phyloP scores from a whole-genome alignment of 1,140 invertebrate genomes.

The Lordiphosa mommai region DNA sequence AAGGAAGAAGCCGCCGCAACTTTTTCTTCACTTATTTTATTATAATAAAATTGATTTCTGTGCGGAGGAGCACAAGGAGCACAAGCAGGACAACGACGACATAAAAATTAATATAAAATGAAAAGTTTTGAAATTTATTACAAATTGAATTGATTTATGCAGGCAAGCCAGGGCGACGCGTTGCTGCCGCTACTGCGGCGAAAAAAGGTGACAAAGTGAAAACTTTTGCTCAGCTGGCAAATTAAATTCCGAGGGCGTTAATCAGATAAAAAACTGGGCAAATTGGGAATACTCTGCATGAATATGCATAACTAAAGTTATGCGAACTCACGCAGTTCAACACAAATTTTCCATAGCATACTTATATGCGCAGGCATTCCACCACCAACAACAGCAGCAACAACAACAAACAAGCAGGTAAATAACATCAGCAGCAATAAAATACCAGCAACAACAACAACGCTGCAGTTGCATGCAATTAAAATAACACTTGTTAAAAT shows the following conservation, averaged over 20 bases:
- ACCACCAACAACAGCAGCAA: neutral
- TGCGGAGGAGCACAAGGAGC: constrained; percentile 14
- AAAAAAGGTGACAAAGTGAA: constrained; percentile 70
- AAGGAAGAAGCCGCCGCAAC: constrained; percentile 37
- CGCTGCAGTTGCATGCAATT: constrained; percentile 63
- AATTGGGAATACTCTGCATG: constrained; percentile 9
- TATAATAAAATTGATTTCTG: constrained; percentile 77
- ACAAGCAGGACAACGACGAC: constrained; percentile 16
- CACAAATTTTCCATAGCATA: neutral
- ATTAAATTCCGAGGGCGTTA: constrained; percentile 65
- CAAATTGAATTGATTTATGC: constrained; percentile 77
- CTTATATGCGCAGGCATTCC: neutral
- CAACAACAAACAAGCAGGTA: constrained; percentile 32
- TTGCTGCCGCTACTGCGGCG: neutral
- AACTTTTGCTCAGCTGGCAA: constrained; percentile 45
- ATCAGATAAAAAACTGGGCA: constrained; percentile 50
- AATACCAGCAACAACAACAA: constrained; percentile 26
- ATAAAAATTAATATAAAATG: constrained; percentile 78
- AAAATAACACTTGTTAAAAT: constrained; percentile 76
- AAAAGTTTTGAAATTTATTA: constrained; percentile 78
- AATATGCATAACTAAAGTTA: constrained; percentile 34
- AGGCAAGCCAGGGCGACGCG: constrained; percentile 15
- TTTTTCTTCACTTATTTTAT: constrained; percentile 72
- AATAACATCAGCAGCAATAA: constrained; percentile 38
- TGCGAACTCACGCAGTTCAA: constrained; percentile 40